phyloP scores from a whole-genome alignment of 2,797 vertebrate species.

The Characodon lateralis region DNA sequence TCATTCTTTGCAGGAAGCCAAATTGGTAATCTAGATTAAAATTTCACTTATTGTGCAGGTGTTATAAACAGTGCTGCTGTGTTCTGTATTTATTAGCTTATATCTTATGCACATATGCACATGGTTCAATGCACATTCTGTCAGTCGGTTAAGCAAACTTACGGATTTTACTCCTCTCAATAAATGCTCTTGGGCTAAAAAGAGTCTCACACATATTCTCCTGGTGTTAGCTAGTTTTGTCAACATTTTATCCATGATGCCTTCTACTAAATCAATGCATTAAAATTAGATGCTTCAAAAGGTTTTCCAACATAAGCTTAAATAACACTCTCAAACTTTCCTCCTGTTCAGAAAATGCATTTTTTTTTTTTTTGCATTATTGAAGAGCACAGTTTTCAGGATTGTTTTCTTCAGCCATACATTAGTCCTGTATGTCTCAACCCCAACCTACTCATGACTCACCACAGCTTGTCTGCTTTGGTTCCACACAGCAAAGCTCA shows the following conservation, averaged over 20 bases:
- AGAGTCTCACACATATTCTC: background rate
- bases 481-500: background rate
- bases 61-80: background rate
- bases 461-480: slow-evolving; percentile 2
- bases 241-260: background rate
- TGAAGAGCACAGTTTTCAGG: background rate
- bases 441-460: background rate
- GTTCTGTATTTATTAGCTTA: background rate
- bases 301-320: background rate
- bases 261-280: background rate
- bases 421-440: background rate
- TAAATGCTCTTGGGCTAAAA: background rate
- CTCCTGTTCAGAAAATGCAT: background rate
- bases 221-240: background rate
- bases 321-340: background rate
- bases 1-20: background rate
- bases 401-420: background rate
- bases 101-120: background rate
- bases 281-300: background rate
- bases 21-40: slow-evolving; percentile 1
- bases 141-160: background rate
- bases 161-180: background rate
- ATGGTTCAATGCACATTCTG: background rate
- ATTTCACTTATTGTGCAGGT: background rate
- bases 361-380: background rate